Percentiles rank a stretch among this genome's conserved stretches.
Evolutionary conservation across 2,888 invertebrate genomes (phyloP).

Genomic region (Erebia palarica): DNA sequence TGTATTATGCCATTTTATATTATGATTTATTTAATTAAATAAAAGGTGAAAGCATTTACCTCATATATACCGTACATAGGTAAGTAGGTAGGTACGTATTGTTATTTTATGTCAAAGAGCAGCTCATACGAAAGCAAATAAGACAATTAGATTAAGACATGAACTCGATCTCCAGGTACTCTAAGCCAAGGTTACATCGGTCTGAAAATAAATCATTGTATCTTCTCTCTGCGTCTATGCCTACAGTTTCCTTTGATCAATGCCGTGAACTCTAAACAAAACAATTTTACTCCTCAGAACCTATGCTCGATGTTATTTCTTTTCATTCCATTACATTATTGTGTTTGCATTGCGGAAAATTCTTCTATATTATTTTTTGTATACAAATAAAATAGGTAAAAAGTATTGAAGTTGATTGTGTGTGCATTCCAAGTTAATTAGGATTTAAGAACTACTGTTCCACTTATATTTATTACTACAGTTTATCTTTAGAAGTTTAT

Average conservation of each 20-base stretch:
- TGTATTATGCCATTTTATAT: not conserved
- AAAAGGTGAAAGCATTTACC: not conserved
- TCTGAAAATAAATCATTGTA: constrained; percentile 47
- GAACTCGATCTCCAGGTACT: constrained; percentile 46
- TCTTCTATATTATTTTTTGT: not conserved
- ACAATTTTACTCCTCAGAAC: not conserved
- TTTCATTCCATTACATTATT: not conserved
- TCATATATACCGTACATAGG: no score
- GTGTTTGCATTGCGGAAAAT: not conserved
- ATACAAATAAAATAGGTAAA: not conserved
- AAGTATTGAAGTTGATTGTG: not conserved
- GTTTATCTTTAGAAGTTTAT: constrained; percentile 5
- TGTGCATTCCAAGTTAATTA: not conserved
- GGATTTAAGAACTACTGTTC: not conserved
- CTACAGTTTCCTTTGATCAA: constrained; percentile 41
- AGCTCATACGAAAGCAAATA: constrained; percentile 34
- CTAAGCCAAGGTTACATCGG: constrained; percentile 51
- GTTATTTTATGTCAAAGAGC: not conserved
- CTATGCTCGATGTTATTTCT: constrained; percentile 11
- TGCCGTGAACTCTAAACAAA: constrained; percentile 31
- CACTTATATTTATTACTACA: not conserved
- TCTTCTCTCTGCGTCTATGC: constrained; percentile 44
- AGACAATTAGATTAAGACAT: constrained; percentile 32
- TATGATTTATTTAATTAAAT: not conserved
- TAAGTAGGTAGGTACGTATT: no score